Evolutionary conservation across 2,113 vertebrate genomes (phyloP).

Genomic region (Ammodytes marinus): DNA sequence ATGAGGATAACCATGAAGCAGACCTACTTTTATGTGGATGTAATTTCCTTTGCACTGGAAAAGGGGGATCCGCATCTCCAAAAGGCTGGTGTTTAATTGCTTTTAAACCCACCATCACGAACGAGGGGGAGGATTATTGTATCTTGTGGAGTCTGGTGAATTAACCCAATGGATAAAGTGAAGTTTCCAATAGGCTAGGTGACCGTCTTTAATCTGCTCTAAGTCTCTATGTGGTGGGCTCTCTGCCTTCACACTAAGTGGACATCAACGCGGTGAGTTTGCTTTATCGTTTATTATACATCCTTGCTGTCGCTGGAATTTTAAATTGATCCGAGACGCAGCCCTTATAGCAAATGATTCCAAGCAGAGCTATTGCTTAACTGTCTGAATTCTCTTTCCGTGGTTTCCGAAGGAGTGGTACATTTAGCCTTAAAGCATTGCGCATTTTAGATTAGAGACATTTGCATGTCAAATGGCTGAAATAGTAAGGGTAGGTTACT

Average conservation of each 20-base stretch:
- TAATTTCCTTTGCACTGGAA: constrained; percentile 55
- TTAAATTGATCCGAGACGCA: constrained; percentile 7
- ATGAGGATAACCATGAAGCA: constrained; percentile 71
- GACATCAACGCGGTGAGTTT: constrained; percentile 82
- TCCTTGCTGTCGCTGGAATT: constrained; percentile 22
- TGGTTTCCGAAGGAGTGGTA: constrained; percentile 30
- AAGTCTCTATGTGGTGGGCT: constrained; percentile 39
- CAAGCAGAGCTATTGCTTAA: not conserved
- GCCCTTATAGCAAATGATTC: not conserved
- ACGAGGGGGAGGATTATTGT: constrained; percentile 70
- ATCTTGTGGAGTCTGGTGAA: constrained; percentile 60
- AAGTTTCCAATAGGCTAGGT: constrained; percentile 69
- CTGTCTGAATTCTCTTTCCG: constrained; percentile 14
- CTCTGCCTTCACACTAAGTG: constrained; percentile 74
- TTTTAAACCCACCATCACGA: constrained; percentile 53
- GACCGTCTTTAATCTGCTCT: constrained; percentile 59
- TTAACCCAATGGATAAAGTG: constrained; percentile 73
- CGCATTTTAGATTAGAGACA: constrained; percentile 65
- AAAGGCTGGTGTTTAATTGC: constrained; percentile 64
- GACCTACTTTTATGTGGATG: constrained; percentile 77
- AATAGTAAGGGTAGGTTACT: constrained; percentile 17
- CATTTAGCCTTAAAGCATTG: constrained; percentile 66
- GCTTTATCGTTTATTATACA: constrained; percentile 23
- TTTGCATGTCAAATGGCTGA: constrained; percentile 42
- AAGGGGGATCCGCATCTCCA: constrained; percentile 30